Base-by-base conservation (phyloP, 1,140 invertebrate genomes). In the Leptinotarsa undecemlineata region DNA sequence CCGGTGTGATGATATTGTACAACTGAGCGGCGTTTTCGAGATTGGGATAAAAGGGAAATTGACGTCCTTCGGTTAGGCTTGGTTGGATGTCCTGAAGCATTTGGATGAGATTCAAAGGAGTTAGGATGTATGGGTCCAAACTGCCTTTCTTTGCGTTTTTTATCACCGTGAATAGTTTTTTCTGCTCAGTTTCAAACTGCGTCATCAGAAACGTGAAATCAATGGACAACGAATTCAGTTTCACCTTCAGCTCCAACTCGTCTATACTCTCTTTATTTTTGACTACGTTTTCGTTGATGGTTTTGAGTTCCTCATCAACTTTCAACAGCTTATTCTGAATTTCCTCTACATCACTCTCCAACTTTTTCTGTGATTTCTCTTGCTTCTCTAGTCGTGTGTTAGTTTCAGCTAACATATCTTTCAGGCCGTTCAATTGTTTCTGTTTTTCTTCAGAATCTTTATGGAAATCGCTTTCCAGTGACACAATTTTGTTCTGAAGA, bases 11-110 rank as follows among this genome's bases (percentile, higher is more conserved):
- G n/a, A 69, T 19, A 42, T 69, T 69, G n/a, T 69, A 69, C 21
- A 69, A 42, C 26, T 69, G 42, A 17, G n/a, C 21, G 1, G 33
- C 68, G 33, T 69, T 69, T 48, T 48, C 48, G 42, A 69, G 14
- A 69, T 23, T 69, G 21, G 68, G 68, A 23, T 69, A 51, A 1
- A 69, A 47, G 3, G 68, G 68, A 69, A 69, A 69, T 23, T 69
- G 33, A 6, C 17, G 33, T 19, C 48, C 48, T 19, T 69, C 68
- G 21, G 42, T 13, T 14, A 69, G 47, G 11, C n/a, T 48, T 48
- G 42, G 13, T 48, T 69, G 68, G 20, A 48, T 48, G 15, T 47
- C 48, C n/a, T 69, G 33, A 0, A 69, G 33, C 68, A 69, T 69
- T 15, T 20, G 21, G 6, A 69, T 69, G 0, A 69, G 42, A 51